Conservation (phyloP, 2,797 vertebrate genomes). For the Protonibea diacanthus region DNA sequence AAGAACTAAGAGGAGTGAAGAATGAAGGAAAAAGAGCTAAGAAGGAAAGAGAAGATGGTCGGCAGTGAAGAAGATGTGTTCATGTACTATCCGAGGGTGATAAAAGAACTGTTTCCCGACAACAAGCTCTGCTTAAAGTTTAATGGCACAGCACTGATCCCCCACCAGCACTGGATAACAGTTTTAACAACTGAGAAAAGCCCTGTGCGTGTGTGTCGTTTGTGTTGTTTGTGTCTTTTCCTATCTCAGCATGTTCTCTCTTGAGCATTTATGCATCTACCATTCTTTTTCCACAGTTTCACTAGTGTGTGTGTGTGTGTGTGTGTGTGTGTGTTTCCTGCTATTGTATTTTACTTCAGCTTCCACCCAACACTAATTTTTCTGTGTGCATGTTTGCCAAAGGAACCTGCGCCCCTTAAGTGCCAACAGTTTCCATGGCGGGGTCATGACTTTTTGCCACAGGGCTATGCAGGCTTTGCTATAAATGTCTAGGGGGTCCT, state of each 20-base stretch:
- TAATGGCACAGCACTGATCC: conserved; percentile 62
- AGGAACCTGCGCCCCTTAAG: conserved; percentile 25
- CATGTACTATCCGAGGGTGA: conserved; percentile 49
- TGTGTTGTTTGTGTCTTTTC: conserved; percentile 44
- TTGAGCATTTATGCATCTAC: conserved; percentile 33
- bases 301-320: conserved; percentile 10
- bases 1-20: conserved; percentile 2
- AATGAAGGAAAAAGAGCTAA: not conserved
- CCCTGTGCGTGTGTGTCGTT: conserved; percentile 8
- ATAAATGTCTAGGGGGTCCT: conserved; percentile 17
- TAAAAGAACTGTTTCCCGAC: conserved; percentile 50
- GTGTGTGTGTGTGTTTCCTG: conserved; percentile 63
- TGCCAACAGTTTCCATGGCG: conserved; percentile 47
- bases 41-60: conserved; percentile 7
- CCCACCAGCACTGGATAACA: conserved; percentile 44
- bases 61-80: conserved; percentile 30
- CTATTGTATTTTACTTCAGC: conserved; percentile 63
- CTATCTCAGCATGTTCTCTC: conserved; percentile 46
- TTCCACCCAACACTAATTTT: conserved; percentile 40
- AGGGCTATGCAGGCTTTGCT: conserved; percentile 26
- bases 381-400: conserved; percentile 26
- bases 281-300: conserved; percentile 39
- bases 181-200: conserved; percentile 62
- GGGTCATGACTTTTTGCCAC: conserved; percentile 46
- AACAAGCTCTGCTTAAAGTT: conserved; percentile 60